Evolutionary conservation across 2,888 invertebrate species (phyloP).

Genomic region (Conus canariensis): DNA sequence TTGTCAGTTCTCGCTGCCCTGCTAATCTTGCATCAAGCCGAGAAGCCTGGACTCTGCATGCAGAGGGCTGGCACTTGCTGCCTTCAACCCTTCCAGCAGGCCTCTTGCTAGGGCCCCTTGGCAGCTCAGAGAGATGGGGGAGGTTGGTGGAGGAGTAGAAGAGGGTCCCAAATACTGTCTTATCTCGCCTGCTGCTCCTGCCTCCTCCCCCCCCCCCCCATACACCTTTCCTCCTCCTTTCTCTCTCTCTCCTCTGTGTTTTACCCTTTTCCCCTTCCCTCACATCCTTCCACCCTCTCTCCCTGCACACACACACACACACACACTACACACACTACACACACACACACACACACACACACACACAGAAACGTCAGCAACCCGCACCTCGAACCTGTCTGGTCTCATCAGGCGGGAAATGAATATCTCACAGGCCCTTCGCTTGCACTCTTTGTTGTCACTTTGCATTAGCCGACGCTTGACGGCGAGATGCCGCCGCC

Average conservation of each 20-base stretch:
- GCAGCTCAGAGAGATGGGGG: not conserved
- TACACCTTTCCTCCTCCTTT: not conserved
- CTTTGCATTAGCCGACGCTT: constrained; percentile 33
- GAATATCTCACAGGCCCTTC: constrained; percentile 34
- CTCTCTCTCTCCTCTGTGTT: not conserved
- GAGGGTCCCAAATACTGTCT: not conserved
- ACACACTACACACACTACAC: not conserved
- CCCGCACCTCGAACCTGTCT: constrained; percentile 19
- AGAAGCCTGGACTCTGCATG: not conserved
- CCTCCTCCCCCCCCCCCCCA: not conserved
- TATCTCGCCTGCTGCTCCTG: not conserved
- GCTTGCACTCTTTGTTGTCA: constrained; percentile 38
- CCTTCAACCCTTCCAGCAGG: not conserved
- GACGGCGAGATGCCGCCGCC: not conserved
- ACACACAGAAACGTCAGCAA: constrained; percentile 2
- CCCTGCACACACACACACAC: not conserved
- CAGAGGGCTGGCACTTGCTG: not conserved
- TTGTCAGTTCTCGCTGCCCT: constrained; percentile 42
- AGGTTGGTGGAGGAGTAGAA: not conserved
- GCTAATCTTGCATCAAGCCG: constrained; percentile 41
- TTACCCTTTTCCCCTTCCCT: not conserved
- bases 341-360: constrained; percentile 18
- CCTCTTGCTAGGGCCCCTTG: not conserved
- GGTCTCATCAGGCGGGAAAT: constrained; percentile 30
- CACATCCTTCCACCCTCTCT: not conserved